These are phyloP conservation scores for Catocala fraxini DNA, from an alignment of 2,888 invertebrate genomes.

Conservation along the genomic window DNA sequence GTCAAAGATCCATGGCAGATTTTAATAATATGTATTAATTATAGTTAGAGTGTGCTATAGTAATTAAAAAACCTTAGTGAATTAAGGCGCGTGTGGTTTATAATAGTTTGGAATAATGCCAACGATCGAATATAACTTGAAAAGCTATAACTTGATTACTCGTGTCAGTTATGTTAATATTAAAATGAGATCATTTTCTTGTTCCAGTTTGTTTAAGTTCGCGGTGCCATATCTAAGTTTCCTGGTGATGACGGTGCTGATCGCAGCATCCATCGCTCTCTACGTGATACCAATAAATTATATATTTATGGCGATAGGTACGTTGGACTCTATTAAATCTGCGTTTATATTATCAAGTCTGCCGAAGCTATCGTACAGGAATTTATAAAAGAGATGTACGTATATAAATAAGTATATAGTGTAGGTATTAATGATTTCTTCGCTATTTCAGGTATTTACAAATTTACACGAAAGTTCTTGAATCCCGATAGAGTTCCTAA, in stretches of 20 bases:
- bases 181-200: constrained; percentile 9
- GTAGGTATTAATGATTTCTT: no score
- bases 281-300: constrained; percentile 79
- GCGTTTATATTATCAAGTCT: background rate
- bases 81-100: no score
- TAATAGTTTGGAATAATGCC: no score
- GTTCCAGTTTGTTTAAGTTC: constrained; percentile 77
- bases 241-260: constrained; percentile 68
- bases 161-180: background rate
- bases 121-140: no score
- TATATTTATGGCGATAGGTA: constrained; percentile 80
- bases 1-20: no score
- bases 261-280: constrained; percentile 63
- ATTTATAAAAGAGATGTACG: no score
- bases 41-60: no score
- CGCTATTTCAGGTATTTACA: constrained; percentile 74
- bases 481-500: constrained; percentile 79
- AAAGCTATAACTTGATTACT: no score
- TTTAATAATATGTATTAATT: no score
- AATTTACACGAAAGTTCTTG: constrained; percentile 75
- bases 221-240: constrained; percentile 81
- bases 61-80: no score
- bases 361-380: no score
- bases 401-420: no score
- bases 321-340: constrained; percentile 31